Percentiles rank a stretch among this genome's conserved stretches.
Conservation (phyloP, 2,113 vertebrate genomes). For the Gopherus flavomarginatus region DNA sequence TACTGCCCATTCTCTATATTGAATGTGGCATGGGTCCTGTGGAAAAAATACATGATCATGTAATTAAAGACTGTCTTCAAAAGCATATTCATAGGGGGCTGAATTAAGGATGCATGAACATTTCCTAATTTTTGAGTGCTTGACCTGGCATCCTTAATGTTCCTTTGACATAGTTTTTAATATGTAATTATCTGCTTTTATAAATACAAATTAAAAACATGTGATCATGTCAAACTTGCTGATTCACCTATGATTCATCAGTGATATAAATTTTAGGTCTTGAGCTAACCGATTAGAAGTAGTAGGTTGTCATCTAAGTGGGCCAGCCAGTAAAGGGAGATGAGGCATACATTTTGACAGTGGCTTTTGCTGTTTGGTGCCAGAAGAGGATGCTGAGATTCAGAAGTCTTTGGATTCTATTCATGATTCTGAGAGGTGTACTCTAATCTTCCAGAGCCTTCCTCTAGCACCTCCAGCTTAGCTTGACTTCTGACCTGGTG, state of each 20-base stretch:
- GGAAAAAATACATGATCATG: not conserved
- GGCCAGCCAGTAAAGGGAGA: not conserved
- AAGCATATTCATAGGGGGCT: not conserved
- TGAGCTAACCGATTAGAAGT: not conserved
- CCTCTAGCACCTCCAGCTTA: not conserved
- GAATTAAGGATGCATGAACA: not conserved
- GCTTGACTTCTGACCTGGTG: not conserved
- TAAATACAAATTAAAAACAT: not conserved
- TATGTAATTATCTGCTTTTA: not conserved
- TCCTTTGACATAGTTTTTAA: accelerated
- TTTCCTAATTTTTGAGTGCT: not conserved
- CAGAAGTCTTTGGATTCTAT: not conserved
- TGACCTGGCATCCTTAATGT: not conserved
- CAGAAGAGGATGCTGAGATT: not conserved
- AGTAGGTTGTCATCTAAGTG: not conserved
- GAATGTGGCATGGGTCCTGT: not conserved
- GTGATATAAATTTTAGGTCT: not conserved
- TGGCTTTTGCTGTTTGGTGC: not conserved
- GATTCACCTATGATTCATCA: not conserved
- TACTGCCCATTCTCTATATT: not conserved
- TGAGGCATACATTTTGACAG: not conserved
- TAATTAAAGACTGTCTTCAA: not conserved
- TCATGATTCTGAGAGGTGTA: not conserved
- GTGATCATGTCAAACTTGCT: not conserved
- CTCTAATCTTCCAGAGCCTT: too few relatives aligned